Evolutionary conservation across 2,113 vertebrate species (phyloP).

Genomic region (Sapajus apella): DNA sequence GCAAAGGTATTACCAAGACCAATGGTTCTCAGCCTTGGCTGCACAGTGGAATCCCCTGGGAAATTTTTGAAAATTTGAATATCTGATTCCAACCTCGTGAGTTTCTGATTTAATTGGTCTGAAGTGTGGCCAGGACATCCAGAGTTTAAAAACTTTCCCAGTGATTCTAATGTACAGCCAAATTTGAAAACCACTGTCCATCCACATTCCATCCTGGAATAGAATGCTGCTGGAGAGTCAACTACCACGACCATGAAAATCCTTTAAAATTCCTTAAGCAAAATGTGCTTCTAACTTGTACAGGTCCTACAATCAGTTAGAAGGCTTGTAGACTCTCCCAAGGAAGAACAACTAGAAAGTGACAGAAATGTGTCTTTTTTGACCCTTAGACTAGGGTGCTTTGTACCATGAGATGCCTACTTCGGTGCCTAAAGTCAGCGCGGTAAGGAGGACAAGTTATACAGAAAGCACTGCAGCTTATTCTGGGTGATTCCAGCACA

Average conservation of each 20-base stretch:
- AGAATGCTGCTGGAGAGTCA: background rate
- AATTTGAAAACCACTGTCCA: constrained; percentile 31
- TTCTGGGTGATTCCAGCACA: background rate
- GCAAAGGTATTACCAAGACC: background rate
- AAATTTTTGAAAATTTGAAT: background rate
- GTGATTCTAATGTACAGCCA: background rate
- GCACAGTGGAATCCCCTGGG: background rate
- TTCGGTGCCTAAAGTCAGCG: background rate
- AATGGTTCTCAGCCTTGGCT: background rate
- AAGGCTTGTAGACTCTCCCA: background rate
- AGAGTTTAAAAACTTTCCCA: constrained; percentile 41
- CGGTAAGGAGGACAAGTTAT: background rate
- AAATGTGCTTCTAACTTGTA: background rate
- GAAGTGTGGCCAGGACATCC: background rate
- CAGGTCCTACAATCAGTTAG: background rate
- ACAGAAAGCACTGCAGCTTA: background rate
- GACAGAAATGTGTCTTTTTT: background rate
- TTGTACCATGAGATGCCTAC: background rate
- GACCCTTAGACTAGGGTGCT: background rate
- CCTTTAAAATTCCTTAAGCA: constrained; percentile 6
- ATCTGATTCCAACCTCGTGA: background rate
- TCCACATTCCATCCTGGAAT: background rate
- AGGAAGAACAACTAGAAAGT: background rate
- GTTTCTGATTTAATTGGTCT: constrained; percentile 29
- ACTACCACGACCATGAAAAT: constrained; percentile 31